Conservation (phyloP, 1,140 invertebrate species). For the Ceratosolen fusciceps region DNA sequence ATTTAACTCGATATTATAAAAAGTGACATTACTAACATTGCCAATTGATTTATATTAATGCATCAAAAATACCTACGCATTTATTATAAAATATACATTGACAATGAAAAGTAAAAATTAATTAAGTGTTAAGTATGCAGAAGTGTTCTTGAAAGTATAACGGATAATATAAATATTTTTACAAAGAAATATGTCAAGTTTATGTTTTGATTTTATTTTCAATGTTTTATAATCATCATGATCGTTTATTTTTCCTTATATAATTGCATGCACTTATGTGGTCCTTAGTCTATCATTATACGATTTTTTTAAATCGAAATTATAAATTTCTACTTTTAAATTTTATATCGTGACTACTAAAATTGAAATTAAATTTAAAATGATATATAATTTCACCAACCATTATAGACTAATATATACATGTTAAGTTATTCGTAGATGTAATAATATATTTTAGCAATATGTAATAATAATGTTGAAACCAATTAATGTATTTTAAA, state of each 20-base stretch:
- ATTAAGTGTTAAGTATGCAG: background rate
- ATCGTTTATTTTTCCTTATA: background rate
- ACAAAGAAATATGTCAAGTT: slow-evolving; percentile 39
- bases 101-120: no score
- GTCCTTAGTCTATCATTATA: background rate
- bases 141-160: slow-evolving; percentile 34
- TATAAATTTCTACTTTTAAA: background rate
- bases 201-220: slow-evolving; percentile 24
- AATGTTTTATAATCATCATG: background rate
- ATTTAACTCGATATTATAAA: no score
- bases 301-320: background rate
- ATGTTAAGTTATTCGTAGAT: no score
- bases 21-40: no score
- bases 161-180: background rate
- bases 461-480: no score
- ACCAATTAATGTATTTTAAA: no score
- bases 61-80: no score
- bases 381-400: background rate
- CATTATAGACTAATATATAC: background rate
- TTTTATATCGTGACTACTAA: background rate
- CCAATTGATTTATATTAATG: no score
- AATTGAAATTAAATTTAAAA: background rate
- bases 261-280: background rate
- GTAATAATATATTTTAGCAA: no score
- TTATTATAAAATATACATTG: no score